Percentiles rank a stretch among this genome's conserved stretches.
phyloP scores from a whole-genome alignment of 2,113 vertebrate genomes.

The Pogonocichla stellata region DNA sequence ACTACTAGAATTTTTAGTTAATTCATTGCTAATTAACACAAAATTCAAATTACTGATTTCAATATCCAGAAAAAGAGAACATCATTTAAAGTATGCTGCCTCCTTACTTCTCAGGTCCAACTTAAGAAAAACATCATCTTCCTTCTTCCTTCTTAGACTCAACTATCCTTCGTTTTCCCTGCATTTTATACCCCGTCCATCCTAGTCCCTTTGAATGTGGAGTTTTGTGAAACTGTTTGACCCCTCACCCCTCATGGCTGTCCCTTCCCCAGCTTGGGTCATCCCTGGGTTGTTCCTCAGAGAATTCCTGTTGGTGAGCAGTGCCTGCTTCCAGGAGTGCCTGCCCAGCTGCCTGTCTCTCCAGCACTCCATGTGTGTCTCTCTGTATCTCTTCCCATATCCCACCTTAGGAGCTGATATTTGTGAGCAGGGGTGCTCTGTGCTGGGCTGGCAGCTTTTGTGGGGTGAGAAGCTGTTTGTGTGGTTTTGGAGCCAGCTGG shows the following conservation, averaged over 20 bases:
- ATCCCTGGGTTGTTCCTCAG: neutral
- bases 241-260: neutral
- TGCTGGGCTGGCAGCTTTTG: neutral
- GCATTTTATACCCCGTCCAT: neutral
- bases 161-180: neutral
- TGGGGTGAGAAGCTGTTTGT: neutral
- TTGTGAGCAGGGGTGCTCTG: neutral
- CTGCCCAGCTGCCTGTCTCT: neutral
- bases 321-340: neutral
- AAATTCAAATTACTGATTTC: neutral
- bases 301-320: neutral
- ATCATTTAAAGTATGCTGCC: neutral
- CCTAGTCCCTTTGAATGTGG: neutral
- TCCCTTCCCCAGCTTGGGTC: accelerated
- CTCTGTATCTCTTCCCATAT: neutral
- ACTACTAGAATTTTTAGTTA: neutral
- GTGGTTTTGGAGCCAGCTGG: neutral
- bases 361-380: neutral
- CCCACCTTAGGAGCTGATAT: neutral
- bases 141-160: neutral
- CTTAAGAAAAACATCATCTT: neutral
- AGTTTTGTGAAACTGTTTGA: neutral
- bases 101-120: neutral
- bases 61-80: neutral
- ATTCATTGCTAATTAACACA: neutral